Evolutionary conservation across 2,113 vertebrate species (phyloP), one percentile per base, ranked within the genome.

Genomic region (Calypte anna): DNA sequence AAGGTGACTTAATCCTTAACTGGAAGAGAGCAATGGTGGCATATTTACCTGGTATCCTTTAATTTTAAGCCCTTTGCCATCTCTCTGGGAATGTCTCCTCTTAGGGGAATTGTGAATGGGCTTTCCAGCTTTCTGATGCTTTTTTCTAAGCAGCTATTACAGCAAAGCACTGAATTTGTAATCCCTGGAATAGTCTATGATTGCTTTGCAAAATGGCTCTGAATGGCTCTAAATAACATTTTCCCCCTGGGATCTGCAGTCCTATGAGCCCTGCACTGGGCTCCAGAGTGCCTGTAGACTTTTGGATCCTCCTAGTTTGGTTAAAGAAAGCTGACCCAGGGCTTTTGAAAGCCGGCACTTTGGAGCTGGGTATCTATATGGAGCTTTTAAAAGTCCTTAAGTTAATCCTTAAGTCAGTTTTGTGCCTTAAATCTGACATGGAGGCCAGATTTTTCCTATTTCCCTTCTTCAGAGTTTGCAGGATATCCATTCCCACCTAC

Each of bases 1-100:
- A 93, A 93, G 79, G 85, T 91, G 85, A 77, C 67, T 54, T 82
- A 82, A 67, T 54, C 48, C 36, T 36, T 28, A 73, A 50, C n/a
- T 19, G 73, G 82, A 38, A 73, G 93, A 82, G 43, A 84, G 17
- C 13, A n/a, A 10, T 0, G 2, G 27, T 25, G 72, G 50, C 4
- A 2, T 66, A 40, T 82, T 94, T 91, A 64, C 23, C 16, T 61
- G 36, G 5, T 1, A 3, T 55, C 15, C 30, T 80, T 91, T 59
- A 20, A 19, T 76, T 87, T 77, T 59, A 90, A 28, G 4, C 4
- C 59, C 22, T 90, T 43, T 70, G 8, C 40, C 79, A 50, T 53
- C 40, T 55, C 12, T 85, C n/a, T 74, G 72, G 54, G 63, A 85
- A 30, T 46, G 22, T n/a, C 31, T 13, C 19, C 8, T 46, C 40